Evolutionary conservation across 2,797 vertebrate genomes (phyloP).

Genomic region (Lemur catta): DNA sequence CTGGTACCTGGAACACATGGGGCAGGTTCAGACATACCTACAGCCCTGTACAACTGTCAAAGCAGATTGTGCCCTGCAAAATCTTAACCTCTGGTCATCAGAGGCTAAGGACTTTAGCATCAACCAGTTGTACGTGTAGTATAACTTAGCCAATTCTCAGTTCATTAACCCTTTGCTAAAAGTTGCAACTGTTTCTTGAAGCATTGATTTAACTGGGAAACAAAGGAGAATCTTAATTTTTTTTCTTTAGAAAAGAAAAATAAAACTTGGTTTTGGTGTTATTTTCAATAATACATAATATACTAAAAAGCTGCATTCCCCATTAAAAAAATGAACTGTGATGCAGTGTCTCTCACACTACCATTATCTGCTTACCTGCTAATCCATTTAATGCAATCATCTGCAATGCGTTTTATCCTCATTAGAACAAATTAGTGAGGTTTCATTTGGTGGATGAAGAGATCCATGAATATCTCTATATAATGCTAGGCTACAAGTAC

Average conservation of each 20-base stretch:
- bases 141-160: not conserved
- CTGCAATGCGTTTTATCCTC: slow-evolving; percentile 28
- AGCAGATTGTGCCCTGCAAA: slow-evolving; percentile 29
- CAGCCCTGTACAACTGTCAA: not conserved
- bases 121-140: not conserved
- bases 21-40: slow-evolving; percentile 48
- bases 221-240: not conserved
- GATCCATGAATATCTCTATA: not conserved
- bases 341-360: not conserved
- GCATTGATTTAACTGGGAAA: not conserved
- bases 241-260: slow-evolving; percentile 39
- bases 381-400: slow-evolving; percentile 53
- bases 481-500: not conserved
- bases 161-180: not conserved
- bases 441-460: slow-evolving; percentile 41
- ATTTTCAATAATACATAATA: not conserved
- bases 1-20: not conserved
- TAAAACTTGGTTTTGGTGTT: not conserved
- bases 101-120: slow-evolving; percentile 2
- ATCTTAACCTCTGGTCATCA: not conserved
- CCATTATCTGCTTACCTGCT: slow-evolving; percentile 27
- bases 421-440: slow-evolving; percentile 49
- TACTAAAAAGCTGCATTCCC: not conserved
- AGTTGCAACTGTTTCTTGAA: not conserved
- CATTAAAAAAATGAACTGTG: not conserved